Conservation (phyloP, 2,888 invertebrate genomes). For the Lithophane ornitopus region DNA sequence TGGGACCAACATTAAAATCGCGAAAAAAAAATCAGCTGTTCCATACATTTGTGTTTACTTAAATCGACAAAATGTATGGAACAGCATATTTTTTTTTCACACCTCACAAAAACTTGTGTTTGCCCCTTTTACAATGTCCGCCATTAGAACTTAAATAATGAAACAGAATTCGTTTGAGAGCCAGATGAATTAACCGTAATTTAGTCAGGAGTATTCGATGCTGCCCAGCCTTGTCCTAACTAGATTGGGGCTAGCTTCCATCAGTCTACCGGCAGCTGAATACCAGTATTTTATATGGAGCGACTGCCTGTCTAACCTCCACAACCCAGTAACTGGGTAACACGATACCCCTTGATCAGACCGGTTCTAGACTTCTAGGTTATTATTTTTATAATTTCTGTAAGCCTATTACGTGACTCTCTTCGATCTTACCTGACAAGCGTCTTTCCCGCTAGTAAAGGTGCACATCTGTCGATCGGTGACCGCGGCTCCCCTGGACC, state of each 20-base stretch:
- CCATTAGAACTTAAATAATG: neutral
- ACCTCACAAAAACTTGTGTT: neutral
- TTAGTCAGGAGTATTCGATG: too few species aligned
- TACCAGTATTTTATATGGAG: neutral
- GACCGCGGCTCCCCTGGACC: constrained; percentile 57
- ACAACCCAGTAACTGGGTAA: neutral
- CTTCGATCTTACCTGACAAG: constrained; percentile 88
- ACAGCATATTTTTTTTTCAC: too few species aligned
- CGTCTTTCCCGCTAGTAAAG: constrained; percentile 86
- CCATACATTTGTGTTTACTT: too few species aligned
- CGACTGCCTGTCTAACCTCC: neutral
- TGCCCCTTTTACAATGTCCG: neutral
- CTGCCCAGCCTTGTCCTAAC: neutral
- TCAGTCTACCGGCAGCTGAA: neutral
- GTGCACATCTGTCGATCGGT: constrained; percentile 87
- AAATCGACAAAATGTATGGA: too few species aligned
- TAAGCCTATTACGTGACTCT: neutral
- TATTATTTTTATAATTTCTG: neutral
- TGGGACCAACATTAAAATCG: too few species aligned
- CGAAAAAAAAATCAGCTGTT: too few species aligned
- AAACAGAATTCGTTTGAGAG: neutral
- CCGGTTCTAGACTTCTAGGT: neutral
- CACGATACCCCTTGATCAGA: neutral
- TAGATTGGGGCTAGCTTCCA: too few species aligned
- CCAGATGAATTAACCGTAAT: neutral